Conservation (phyloP, 1,140 invertebrate species). For the Mycetomoellerius zeteki region DNA sequence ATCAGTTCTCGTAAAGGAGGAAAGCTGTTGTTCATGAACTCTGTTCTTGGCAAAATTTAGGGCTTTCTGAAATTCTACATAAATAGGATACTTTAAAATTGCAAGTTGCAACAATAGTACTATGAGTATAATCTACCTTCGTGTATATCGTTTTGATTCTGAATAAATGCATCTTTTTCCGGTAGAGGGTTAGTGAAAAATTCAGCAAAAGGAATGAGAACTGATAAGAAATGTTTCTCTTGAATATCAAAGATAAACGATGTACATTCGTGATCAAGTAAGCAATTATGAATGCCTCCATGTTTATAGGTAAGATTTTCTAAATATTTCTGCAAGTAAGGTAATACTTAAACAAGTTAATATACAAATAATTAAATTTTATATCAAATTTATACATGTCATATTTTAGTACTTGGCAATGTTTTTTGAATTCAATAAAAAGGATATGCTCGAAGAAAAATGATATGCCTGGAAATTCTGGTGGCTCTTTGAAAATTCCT, state of each 20-base stretch:
- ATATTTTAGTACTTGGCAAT: conserved; percentile 87
- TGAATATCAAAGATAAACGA: conserved; percentile 96
- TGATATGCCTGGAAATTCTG: conserved; percentile 94
- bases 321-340: conserved; percentile 91
- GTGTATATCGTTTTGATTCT: conserved; percentile 97
- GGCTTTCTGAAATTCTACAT: conserved; percentile 92
- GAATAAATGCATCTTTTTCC: conserved; percentile 93
- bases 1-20: conserved; percentile 89
- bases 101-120: no score
- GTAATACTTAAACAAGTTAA: neutral
- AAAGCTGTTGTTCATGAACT: conserved; percentile 91
- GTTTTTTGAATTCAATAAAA: conserved; percentile 96
- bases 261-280: conserved; percentile 94
- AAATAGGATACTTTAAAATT: neutral
- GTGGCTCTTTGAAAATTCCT: conserved; percentile 91
- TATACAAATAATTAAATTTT: neutral
- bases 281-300: conserved; percentile 93
- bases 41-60: conserved; percentile 90
- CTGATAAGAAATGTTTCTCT: conserved; percentile 91
- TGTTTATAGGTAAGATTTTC: conserved; percentile 93
- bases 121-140: conserved; percentile 87
- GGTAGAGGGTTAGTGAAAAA: conserved; percentile 96
- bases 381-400: no score
- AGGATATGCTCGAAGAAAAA: conserved; percentile 99
- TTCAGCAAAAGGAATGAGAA: conserved; percentile 95